Evolutionary conservation across 2,797 vertebrate species (phyloP), one percentile per base, ranked within the genome.

Genomic region (Semaprochilodus insignis): DNA sequence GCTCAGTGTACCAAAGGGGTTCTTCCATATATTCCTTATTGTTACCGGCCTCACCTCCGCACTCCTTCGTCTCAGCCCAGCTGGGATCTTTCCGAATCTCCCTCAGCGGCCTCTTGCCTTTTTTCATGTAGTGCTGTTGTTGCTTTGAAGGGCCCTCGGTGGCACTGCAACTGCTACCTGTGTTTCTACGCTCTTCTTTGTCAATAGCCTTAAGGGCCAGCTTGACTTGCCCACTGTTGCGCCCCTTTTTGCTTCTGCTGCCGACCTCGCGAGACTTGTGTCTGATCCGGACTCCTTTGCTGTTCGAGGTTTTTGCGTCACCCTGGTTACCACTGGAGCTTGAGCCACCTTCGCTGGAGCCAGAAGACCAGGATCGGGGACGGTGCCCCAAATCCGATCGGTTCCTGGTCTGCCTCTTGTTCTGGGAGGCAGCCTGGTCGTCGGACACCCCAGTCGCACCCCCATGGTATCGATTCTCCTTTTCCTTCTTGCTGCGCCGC

Each of bases 1-100:
- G 98, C 91, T 99, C 97, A 0, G 98, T 99, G 92, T 99, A 99
- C 98, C 98, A 99, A 90, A 99, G 94, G 2, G 98, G 98, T 89
- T 99, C 97, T 92, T 99, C 98, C 92, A 97, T 97, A 77, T 97
- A 99, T 73, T 99, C 97, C n/a, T 92, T 96, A 85, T 96, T 95
- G n/a, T 94, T 95, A 85, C 94, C 94, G 86, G 89, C 93, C 90
- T 97, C 97, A 74, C 90, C 88, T 85, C 90, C 93, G n/a, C 92
- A 89, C 90, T 97, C 96, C 89, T 94, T 95, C 17, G 91, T 93
- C 78, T 96, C 96, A 0, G 91, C 86, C 93, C 92, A 92, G 7
- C 94, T 94, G 71, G 93, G 84, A 89, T 97, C 97, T 93, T 95
- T 97, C 86, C 95, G 95, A 59, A 91, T 93, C 91, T 98, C 98